Conservation (phyloP, 1,140 invertebrate genomes). For the Dufourea novaeangliae region DNA sequence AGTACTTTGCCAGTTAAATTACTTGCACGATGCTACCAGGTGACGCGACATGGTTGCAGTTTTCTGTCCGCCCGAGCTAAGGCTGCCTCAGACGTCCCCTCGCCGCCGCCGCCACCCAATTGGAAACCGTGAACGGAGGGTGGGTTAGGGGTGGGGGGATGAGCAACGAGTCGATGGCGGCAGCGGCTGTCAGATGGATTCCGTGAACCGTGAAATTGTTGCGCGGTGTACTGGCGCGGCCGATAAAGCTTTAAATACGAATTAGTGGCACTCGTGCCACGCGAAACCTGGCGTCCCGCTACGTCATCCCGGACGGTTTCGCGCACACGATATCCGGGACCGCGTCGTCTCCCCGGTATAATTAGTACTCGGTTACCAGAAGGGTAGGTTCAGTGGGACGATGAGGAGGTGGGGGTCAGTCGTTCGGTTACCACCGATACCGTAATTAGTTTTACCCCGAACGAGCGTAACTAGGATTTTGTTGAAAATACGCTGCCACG, state of each 20-base stretch:
- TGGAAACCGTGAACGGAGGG: constrained; percentile 51
- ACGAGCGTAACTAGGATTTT: not conserved
- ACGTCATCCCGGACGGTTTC: constrained; percentile 32
- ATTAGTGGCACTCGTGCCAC: constrained; percentile 71
- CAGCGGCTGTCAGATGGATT: constrained; percentile 61
- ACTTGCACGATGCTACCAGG: constrained; percentile 37
- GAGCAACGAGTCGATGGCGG: constrained; percentile 20
- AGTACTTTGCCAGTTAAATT: constrained; percentile 50
- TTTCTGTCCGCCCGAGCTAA: constrained; percentile 21
- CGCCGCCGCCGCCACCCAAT: not conserved
- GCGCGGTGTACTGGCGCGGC: constrained; percentile 69
- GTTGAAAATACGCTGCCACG: constrained; percentile 15
- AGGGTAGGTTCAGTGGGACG: constrained; percentile 3
- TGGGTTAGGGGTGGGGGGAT: constrained; percentile 25
- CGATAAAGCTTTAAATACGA: constrained; percentile 80
- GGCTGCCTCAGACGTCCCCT: not conserved
- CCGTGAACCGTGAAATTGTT: constrained; percentile 78
- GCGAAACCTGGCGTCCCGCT: constrained; percentile 15
- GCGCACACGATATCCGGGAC: constrained; percentile 1
- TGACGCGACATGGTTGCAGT: constrained; percentile 30
- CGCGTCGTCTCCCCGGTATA: constrained; percentile 15
- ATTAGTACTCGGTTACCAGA: constrained; percentile 39
- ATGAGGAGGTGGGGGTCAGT: constrained; percentile 5
- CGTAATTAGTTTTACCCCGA: constrained; percentile 45
- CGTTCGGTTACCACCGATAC: constrained; percentile 21